These are phyloP conservation scores for Sebastes miniatus DNA, from an alignment of 2,797 vertebrate genomes.

Conservation along the genomic window DNA sequence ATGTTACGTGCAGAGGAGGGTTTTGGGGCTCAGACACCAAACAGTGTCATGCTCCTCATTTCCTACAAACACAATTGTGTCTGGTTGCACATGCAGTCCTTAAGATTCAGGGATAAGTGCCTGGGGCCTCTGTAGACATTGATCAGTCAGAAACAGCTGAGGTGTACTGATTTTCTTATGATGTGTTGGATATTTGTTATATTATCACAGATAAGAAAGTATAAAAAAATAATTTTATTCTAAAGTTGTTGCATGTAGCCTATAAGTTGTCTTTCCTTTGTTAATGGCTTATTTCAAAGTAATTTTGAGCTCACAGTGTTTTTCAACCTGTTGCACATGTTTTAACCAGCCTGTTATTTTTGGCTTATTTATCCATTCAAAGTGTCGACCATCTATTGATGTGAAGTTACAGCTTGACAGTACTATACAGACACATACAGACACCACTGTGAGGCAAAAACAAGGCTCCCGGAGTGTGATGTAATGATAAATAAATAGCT, in stretches of 20 bases:
- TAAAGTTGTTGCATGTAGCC: neutral
- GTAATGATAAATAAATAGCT: neutral
- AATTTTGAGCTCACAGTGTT: neutral
- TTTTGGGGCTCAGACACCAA: neutral
- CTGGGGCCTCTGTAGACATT: neutral
- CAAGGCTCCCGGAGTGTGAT: neutral
- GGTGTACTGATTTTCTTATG: neutral
- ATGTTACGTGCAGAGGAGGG: neutral
- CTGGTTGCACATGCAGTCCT: constrained; percentile 15
- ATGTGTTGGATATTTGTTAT: neutral
- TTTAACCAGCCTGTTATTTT: neutral
- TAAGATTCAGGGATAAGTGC: neutral
- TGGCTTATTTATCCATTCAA: neutral
- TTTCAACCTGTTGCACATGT: neutral
- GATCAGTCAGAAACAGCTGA: neutral
- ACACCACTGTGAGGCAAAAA: neutral
- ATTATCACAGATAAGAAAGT: neutral
- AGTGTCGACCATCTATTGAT: neutral
- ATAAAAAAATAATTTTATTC: rapidly evolving
- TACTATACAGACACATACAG: neutral
- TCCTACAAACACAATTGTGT: constrained; percentile 6
- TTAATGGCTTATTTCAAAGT: neutral
- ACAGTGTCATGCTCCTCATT: constrained; percentile 11
- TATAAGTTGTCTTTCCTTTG: neutral
- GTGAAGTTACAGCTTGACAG: neutral